These are phyloP conservation scores for Drosophila nigrodunni DNA, from an alignment of 1,140 invertebrate genomes.

Conservation along the genomic window DNA sequence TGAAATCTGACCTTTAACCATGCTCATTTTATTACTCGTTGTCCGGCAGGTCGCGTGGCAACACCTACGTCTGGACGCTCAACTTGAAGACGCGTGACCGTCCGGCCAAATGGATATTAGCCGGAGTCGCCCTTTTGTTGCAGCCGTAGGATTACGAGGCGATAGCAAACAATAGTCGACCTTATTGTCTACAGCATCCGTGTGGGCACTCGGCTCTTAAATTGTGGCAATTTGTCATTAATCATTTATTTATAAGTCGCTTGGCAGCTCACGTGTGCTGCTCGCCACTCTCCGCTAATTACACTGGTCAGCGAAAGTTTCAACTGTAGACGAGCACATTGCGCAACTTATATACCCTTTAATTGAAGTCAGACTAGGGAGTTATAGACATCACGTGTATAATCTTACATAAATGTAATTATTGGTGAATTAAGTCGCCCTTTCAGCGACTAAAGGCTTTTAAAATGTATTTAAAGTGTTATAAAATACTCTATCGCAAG, in stretches of 20 bases:
- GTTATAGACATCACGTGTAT: no score
- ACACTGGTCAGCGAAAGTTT: neutral
- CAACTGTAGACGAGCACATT: neutral
- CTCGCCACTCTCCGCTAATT: constrained; percentile 2
- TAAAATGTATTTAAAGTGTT: neutral
- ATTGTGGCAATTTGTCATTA: neutral
- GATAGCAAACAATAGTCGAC: neutral
- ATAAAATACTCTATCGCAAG: no score
- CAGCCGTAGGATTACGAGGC: constrained; percentile 86
- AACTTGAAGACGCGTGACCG: constrained; percentile 96
- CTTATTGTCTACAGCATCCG: neutral
- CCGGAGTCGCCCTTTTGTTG: constrained; percentile 95
- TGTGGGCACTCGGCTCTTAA: neutral
- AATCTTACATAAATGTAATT: no score
- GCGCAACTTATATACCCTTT: constrained; percentile 27
- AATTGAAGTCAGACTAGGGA: neutral
- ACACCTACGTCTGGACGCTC: constrained; percentile 98
- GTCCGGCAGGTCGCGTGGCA: constrained; percentile 88
- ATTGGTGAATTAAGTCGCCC: no score
- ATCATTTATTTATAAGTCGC: constrained; percentile 41
- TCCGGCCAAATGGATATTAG: constrained; percentile 95
- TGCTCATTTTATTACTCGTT: constrained; percentile 7
- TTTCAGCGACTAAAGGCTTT: no score
- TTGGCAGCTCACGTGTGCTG: constrained; percentile 33
- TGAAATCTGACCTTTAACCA: neutral